Percentiles rank a stretch among this genome's conserved stretches.
phyloP scores from a whole-genome alignment of 2,888 invertebrate species.

The Dryomyza anilis region DNA sequence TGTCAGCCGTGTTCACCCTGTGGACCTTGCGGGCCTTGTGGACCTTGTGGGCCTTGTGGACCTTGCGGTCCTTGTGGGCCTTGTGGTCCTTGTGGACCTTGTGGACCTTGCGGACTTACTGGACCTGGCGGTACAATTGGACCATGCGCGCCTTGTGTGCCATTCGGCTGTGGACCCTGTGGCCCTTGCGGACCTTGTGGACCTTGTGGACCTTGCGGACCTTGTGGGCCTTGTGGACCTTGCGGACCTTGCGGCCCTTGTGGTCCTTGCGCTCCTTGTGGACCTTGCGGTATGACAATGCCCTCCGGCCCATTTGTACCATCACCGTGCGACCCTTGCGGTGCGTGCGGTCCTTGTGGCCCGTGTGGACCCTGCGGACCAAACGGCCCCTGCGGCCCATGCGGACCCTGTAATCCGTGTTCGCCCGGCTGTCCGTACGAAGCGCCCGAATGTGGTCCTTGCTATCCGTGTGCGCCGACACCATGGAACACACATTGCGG shows the following conservation, averaged over 20 bases:
- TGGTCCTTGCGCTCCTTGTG: conserved; percentile 42
- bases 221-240: conserved; percentile 39
- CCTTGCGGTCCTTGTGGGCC: conserved; percentile 43
- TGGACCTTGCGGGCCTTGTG: conserved; percentile 44
- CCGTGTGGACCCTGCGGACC: conserved; percentile 41
- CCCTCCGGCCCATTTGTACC: conserved; percentile 41
- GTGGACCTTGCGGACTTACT: conserved; percentile 46
- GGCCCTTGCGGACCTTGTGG: conserved; percentile 39
- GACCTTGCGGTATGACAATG: conserved; percentile 41
- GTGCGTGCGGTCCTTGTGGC: conserved; percentile 38
- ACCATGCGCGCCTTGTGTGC: conserved; percentile 42
- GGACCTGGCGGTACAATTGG: conserved; percentile 41
- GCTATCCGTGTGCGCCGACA: conserved; percentile 42
- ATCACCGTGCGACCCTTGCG: conserved; percentile 41
- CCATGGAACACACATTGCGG: conserved; percentile 43
- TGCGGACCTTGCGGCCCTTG: conserved; percentile 39
- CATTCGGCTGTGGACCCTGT: conserved; percentile 42
- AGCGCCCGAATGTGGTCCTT: conserved; percentile 44
- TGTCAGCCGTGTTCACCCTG: conserved; percentile 45
- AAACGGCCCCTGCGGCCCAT: conserved; percentile 40
- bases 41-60: conserved; percentile 42
- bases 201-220: conserved; percentile 39
- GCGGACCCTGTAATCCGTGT: conserved; percentile 28
- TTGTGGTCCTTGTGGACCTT: conserved; percentile 42
- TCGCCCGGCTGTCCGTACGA: conserved; percentile 36